Evolutionary conservation across 2,797 vertebrate species (phyloP).

Genomic region (Menidia menidia): DNA sequence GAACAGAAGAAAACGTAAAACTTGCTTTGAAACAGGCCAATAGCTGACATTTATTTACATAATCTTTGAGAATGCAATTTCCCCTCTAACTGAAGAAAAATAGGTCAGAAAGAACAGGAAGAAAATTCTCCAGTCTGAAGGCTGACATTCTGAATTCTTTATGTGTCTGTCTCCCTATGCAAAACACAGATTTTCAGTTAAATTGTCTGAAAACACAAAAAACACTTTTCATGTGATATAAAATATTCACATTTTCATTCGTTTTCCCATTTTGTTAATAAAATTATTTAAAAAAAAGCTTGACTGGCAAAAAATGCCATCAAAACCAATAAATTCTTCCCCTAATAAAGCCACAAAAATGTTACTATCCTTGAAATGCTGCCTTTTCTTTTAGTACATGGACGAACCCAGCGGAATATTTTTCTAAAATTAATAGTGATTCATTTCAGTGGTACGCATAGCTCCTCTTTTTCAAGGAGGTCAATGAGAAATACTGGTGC

Average conservation of each 20-base stretch:
- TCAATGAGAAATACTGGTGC: constrained; percentile 48
- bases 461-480: constrained; percentile 33
- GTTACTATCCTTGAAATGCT: not conserved
- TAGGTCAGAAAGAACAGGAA: not conserved
- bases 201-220: not conserved
- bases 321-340: not conserved
- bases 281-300: too few relatives aligned
- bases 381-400: not conserved
- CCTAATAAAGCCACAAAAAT: too few relatives aligned
- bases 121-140: too few relatives aligned
- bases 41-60: not conserved
- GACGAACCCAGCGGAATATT: not conserved
- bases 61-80: not conserved
- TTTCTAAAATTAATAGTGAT: not conserved
- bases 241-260: too few relatives aligned
- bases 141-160: not conserved
- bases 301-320: not conserved
- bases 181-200: not conserved
- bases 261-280: too few relatives aligned
- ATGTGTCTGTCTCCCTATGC: not conserved
- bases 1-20: constrained; percentile 19
- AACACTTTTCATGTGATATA: too few relatives aligned
- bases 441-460: constrained; percentile 6
- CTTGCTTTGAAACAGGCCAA: not conserved
- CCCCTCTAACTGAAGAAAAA: not conserved